Evolutionary conservation across 2,797 vertebrate species (phyloP).

Genomic region (Kryptopterus vitreolus): DNA sequence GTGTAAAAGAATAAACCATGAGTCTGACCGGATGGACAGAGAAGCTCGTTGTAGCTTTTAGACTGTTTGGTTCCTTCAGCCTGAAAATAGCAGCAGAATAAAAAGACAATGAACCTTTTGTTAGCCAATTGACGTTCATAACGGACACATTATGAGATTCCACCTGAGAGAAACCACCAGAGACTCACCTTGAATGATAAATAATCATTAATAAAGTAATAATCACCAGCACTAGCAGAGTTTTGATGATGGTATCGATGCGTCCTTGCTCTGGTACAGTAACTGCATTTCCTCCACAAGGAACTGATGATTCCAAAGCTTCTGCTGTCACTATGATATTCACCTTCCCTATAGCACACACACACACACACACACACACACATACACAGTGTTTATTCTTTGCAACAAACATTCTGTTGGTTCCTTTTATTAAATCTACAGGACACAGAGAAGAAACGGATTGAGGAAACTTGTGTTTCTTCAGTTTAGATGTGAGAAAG

Average conservation of each 20-base stretch:
- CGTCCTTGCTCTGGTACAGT: constrained; percentile 68
- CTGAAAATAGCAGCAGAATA: constrained; percentile 51
- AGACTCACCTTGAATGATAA: too few relatives aligned
- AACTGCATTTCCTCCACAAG: constrained; percentile 72
- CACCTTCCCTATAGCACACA: constrained; percentile 68
- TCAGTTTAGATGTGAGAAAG: not conserved
- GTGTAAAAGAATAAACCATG: not conserved
- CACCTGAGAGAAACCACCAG: too few relatives aligned
- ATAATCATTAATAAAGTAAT: constrained; percentile 31
- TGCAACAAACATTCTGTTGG: too few relatives aligned
- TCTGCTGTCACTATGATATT: constrained; percentile 77
- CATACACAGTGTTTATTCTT: not conserved
- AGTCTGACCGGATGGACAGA: constrained; percentile 71
- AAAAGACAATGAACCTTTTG: not conserved
- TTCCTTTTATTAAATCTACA: too few relatives aligned
- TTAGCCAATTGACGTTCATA: too few relatives aligned
- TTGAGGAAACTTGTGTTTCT: too few relatives aligned
- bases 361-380: not conserved
- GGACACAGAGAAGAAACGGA: too few relatives aligned
- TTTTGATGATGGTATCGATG: constrained; percentile 73
- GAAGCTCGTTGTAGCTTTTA: constrained; percentile 66
- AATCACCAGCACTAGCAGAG: constrained; percentile 73
- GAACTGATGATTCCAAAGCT: constrained; percentile 64
- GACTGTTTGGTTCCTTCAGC: constrained; percentile 71
- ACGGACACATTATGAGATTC: too few relatives aligned